Base-by-base conservation (phyloP, 2,113 vertebrate species). In the Petroica traversi region DNA sequence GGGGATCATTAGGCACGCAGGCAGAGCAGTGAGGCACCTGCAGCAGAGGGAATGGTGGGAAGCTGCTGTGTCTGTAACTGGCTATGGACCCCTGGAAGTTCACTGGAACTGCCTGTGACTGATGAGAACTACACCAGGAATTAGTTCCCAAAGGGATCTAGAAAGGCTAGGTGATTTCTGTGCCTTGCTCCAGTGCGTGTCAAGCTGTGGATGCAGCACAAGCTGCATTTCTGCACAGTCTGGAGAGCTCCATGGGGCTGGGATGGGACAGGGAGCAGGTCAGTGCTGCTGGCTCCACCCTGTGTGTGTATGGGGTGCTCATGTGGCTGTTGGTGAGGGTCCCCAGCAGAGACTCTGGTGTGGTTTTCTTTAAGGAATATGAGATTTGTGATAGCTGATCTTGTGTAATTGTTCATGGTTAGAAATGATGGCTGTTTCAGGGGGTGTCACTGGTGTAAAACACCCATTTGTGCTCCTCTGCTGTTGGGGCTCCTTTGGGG, bases 301-400 rank as follows among this genome's bases (percentile, higher is more conserved):
- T 29, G 7, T 0, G 1, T 58, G 43, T 22, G 12, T 26, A 11
- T n/a, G n/a, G n/a, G 18, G 1, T 3, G 23, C 29, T 26, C 68
- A 0, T 22, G 5, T 28, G 88, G 58, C 8, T 29, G 46, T 13
- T 45, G 74, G 34, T 54, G 71, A 13, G 41, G 20, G 25, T 48
- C 25, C 40, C 29, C 38, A 5, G 15, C 59, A 38, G 19, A 73
- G 26, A n/a, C 6, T 10, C 49, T 31, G 20, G 5, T 1, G 6
- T 29, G 8, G 4, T 38, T 66, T 75, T 33, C 33, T 45, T 29
- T 7, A 31, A 51, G 72, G 58, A 57, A 15, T 49, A 13, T 38
- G 41, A 8, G 26, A 33, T 84, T 45, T 78, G 15, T 12, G 6
- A 12, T 14, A 54, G 52, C 67, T 91, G 83, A 48, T 33, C 43